A percentile compares a stretch with the other conserved stretches of the same genome.
phyloP scores from a whole-genome alignment of 2,888 invertebrate genomes.

The Coelinius sp. region DNA sequence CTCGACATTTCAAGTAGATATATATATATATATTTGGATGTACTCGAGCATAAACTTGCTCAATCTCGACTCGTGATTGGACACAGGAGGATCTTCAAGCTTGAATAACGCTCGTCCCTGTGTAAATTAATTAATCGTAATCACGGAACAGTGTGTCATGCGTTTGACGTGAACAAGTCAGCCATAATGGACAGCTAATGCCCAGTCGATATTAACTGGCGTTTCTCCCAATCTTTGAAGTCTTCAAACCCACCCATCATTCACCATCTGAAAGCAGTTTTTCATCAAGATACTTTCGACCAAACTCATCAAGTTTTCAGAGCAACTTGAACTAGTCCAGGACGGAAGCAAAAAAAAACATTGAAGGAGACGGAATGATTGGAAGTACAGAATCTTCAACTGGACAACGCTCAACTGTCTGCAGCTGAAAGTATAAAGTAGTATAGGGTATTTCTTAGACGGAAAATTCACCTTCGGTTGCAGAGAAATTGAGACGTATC shows the following conservation, averaged over 20 bases:
- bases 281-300: background rate
- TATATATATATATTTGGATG: background rate
- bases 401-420: slow-evolving; percentile 27
- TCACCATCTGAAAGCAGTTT: background rate
- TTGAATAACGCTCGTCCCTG: slow-evolving; percentile 23
- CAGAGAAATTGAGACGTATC: slow-evolving; percentile 30
- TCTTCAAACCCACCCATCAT: background rate
- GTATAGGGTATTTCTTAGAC: background rate
- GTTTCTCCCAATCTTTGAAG: slow-evolving; percentile 8
- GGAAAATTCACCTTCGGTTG: slow-evolving; percentile 10
- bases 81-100: slow-evolving; percentile 24
- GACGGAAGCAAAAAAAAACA: background rate
- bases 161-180: slow-evolving; percentile 23
- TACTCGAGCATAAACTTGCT: background rate
- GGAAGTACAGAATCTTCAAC: slow-evolving; percentile 29
- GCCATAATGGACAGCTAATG: slow-evolving; percentile 24
- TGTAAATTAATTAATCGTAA: slow-evolving; percentile 42
- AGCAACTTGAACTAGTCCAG: too few species aligned
- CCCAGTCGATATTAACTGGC: slow-evolving; percentile 27
- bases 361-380: slow-evolving; percentile 6
- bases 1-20: background rate
- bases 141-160: background rate
- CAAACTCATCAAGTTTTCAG: background rate
- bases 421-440: slow-evolving; percentile 31
- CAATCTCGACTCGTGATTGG: background rate